phyloP scores from a whole-genome alignment of 1,140 invertebrate genomes.

The Diachasma alloeum region DNA sequence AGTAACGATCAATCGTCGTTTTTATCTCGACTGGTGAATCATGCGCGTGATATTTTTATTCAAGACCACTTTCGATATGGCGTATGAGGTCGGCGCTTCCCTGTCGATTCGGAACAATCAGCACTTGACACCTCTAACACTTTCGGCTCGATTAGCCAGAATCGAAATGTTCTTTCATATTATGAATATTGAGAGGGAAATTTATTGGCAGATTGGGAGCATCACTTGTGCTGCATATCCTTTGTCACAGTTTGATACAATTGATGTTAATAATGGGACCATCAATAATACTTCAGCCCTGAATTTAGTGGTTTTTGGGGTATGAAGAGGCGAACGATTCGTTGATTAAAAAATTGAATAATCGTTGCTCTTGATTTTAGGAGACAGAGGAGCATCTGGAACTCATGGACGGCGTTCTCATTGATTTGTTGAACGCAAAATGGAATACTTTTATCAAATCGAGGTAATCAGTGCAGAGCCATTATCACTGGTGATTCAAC shows the following conservation, averaged over 20 bases:
- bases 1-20: no score
- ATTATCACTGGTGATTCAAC: not conserved
- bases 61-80: slow-evolving; percentile 92
- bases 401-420: slow-evolving; percentile 92
- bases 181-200: slow-evolving; percentile 91
- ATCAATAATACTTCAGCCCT: slow-evolving; percentile 94
- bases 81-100: slow-evolving; percentile 89
- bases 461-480: slow-evolving; percentile 59
- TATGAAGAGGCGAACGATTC: slow-evolving; percentile 54
- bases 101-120: slow-evolving; percentile 86
- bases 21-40: no score
- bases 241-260: slow-evolving; percentile 94
- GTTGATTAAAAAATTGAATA: not conserved
- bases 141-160: slow-evolving; percentile 91
- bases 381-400: slow-evolving; percentile 95
- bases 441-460: slow-evolving; percentile 98
- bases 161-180: slow-evolving; percentile 97
- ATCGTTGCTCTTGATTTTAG: slow-evolving; percentile 64
- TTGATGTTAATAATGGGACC: slow-evolving; percentile 87
- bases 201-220: slow-evolving; percentile 95
- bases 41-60: not conserved
- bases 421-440: slow-evolving; percentile 94
- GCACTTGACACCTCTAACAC: slow-evolving; percentile 90
- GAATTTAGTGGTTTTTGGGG: slow-evolving; percentile 98
- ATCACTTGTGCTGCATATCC: slow-evolving; percentile 98